Evolutionary conservation across 1,140 invertebrate species (phyloP).

Genomic region (Rhagoletis pomonella): DNA sequence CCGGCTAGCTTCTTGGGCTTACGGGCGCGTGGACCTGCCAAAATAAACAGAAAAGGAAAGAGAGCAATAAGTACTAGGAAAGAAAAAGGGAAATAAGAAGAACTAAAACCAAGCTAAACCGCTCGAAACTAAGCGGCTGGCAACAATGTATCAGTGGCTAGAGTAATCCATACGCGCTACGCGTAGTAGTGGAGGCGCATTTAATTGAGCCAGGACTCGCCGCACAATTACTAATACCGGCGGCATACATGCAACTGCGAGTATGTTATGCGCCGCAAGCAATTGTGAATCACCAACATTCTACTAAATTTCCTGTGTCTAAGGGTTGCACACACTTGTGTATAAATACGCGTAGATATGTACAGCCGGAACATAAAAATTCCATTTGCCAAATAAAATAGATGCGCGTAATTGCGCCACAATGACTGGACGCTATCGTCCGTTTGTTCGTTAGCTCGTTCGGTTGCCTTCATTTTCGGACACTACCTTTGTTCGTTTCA

Average conservation of each 20-base stretch:
- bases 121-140: not conserved
- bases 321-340: not conserved
- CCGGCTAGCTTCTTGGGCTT: conserved; percentile 83
- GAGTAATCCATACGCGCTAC: not conserved
- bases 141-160: not conserved
- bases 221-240: not conserved
- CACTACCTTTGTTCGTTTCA: not conserved
- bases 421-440: conserved; percentile 58
- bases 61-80: not conserved
- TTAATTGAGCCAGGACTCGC: conserved; percentile 44
- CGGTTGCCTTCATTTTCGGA: conserved; percentile 21
- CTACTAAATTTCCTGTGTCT: conserved; percentile 22
- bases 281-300: not conserved
- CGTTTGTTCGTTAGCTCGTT: not conserved
- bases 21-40: conserved; percentile 90
- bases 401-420: conserved; percentile 59
- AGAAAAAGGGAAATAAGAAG: not conserved
- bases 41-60: conserved; percentile 61
- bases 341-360: not conserved
- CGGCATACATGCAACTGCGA: too few relatives aligned
- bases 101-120: not conserved
- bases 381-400: conserved; percentile 66
- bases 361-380: conserved; percentile 67
- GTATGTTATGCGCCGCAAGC: not conserved
- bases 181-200: conserved; percentile 6